phyloP scores from a whole-genome alignment of 1,140 invertebrate genomes.

The Manduca sexta region DNA sequence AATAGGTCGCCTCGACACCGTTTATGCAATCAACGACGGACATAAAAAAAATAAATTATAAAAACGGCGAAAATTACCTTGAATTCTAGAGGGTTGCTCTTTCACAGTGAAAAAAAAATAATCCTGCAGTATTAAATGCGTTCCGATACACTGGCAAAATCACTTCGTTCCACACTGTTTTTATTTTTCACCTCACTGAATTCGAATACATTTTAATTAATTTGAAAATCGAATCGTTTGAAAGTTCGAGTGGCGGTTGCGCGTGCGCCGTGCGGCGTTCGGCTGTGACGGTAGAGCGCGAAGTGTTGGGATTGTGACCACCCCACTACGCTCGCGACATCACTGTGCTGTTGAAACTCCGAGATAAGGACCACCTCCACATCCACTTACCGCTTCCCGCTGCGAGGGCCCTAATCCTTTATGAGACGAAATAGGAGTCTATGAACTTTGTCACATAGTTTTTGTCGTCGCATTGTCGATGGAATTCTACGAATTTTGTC shows the following conservation, averaged over 20 bases:
- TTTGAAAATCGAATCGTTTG: constrained; percentile 40
- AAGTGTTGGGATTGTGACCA: constrained; percentile 25
- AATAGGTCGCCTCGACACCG: constrained; percentile 25
- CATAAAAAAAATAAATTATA: constrained; percentile 18
- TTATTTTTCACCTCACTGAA: constrained; percentile 50
- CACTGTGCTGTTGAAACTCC: constrained; percentile 38
- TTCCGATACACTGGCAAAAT: constrained; percentile 27
- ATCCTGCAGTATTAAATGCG: constrained; percentile 35
- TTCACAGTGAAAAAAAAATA: constrained; percentile 27
- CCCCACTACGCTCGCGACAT: constrained; percentile 37
- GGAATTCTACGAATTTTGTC: constrained; percentile 25
- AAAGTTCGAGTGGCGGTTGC: constrained; percentile 28
- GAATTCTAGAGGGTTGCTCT: constrained; percentile 26
- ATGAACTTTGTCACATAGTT: constrained; percentile 37
- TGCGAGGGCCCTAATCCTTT: constrained; percentile 51
- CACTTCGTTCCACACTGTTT: constrained; percentile 21
- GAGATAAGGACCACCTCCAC: constrained; percentile 57
- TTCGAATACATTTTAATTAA: constrained; percentile 46
- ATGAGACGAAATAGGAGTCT: constrained; percentile 27
- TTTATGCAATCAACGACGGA: constrained; percentile 21
- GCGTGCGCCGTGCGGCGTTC: constrained; percentile 43
- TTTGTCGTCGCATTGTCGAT: constrained; percentile 31
- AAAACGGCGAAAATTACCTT: constrained; percentile 47
- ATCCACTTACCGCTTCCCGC: constrained; percentile 34
- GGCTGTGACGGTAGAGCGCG: constrained; percentile 35